These are phyloP conservation scores for Aphodius sticticus DNA, from an alignment of 2,888 invertebrate genomes.

Conservation along the genomic window DNA sequence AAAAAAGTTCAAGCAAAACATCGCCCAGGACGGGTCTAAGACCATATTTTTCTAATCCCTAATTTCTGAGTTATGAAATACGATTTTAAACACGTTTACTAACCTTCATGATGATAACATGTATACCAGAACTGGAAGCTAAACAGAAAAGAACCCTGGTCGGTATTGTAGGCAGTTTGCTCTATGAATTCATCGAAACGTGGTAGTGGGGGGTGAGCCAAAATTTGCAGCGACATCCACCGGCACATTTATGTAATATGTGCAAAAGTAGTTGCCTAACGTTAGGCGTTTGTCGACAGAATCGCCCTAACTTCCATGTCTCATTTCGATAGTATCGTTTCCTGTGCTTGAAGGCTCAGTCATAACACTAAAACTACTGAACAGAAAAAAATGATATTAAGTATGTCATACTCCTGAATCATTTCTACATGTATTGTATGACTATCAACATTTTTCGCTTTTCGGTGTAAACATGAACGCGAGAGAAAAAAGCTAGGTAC, in stretches of 20 bases:
- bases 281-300: not conserved
- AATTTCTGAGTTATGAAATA: slow-evolving; percentile 10
- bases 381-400: too few relatives aligned
- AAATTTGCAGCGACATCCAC: slow-evolving; percentile 11
- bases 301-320: too few relatives aligned
- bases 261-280: not conserved
- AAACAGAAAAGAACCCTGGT: slow-evolving; percentile 29
- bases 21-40: not conserved
- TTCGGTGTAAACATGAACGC: too few relatives aligned
- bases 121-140: slow-evolving; percentile 33
- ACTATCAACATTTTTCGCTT: too few relatives aligned
- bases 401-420: too few relatives aligned
- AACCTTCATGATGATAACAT: slow-evolving; percentile 46
- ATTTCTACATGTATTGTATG: too few relatives aligned
- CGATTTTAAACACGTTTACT: slow-evolving; percentile 27
- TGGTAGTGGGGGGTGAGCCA: not conserved
- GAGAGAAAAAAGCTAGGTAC: too few relatives aligned
- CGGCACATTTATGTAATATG: not conserved
- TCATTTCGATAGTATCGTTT: too few relatives aligned
- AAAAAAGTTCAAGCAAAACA: not conserved
- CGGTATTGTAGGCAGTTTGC: slow-evolving; percentile 28
- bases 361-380: too few relatives aligned
- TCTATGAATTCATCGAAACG: not conserved
- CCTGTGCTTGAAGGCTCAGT: too few relatives aligned
- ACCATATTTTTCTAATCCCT: not conserved